Evolutionary conservation across 2,888 invertebrate species (phyloP).

Genomic region (Hanleya hanleyi): DNA sequence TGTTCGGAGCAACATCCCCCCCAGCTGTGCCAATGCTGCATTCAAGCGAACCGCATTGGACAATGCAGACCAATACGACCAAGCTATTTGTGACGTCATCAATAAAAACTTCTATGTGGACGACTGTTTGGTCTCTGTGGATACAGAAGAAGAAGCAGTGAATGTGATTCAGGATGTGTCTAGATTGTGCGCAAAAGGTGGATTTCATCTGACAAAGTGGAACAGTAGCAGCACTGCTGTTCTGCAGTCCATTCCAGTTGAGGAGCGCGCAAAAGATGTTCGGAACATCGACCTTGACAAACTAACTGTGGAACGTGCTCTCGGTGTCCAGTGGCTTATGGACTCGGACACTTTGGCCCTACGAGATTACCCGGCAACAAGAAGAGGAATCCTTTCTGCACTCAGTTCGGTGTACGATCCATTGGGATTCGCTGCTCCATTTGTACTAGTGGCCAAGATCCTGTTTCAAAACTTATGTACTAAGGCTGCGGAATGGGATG

Average conservation of each 20-base stretch:
- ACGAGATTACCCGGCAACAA: slow-evolving; percentile 25
- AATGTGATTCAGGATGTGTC: too few species aligned
- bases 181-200: not conserved
- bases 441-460: slow-evolving; percentile 29
- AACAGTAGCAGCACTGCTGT: slow-evolving; percentile 18
- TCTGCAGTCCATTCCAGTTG: too few species aligned
- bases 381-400: slow-evolving; percentile 33
- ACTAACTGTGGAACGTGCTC: slow-evolving; percentile 9
- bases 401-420: slow-evolving; percentile 42
- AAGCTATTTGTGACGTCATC: too few species aligned
- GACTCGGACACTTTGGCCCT: slow-evolving; percentile 9
- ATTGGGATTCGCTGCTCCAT: slow-evolving; percentile 37
- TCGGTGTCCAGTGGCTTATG: slow-evolving; percentile 24
- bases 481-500: slow-evolving; percentile 37
- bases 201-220: slow-evolving; percentile 21
- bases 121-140: too few species aligned
- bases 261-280: too few species aligned
- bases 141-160: too few species aligned
- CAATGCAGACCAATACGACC: too few species aligned
- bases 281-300: not conserved
- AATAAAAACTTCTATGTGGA: too few species aligned
- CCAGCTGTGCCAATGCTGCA: too few species aligned
- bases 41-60: too few species aligned
- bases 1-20: too few species aligned
- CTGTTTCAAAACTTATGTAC: slow-evolving; percentile 37